Evolutionary conservation across 2,113 vertebrate genomes (phyloP).

Genomic region (Spilogale gracilis): DNA sequence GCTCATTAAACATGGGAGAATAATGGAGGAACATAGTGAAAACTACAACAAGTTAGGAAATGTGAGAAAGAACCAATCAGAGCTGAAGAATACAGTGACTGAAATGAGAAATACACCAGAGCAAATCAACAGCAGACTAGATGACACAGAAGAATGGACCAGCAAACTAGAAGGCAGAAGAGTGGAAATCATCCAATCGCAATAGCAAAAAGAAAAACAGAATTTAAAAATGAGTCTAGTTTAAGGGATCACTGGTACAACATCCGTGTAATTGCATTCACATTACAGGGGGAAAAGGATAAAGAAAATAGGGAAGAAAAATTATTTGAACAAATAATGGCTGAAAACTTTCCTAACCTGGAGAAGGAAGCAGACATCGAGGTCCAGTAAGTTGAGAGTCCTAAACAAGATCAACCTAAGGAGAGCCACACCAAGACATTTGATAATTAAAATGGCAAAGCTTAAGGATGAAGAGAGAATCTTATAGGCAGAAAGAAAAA

Average conservation of each 20-base stretch:
- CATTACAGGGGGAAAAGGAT: neutral
- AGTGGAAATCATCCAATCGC: neutral
- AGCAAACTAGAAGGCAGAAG: neutral
- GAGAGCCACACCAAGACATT: neutral
- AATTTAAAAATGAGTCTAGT: neutral
- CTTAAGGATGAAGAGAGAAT: neutral
- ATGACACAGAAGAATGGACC: neutral
- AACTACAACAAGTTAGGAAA: neutral
- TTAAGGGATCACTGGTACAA: neutral
- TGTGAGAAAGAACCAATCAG: neutral
- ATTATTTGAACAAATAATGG: neutral
- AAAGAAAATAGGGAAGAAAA: neutral
- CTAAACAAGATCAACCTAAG: neutral
- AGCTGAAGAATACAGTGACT: neutral
- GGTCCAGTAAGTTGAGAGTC: neutral
- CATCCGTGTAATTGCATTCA: neutral
- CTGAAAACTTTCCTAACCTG: neutral
- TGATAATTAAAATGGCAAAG: neutral
- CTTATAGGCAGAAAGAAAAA: neutral
- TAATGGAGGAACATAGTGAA: neutral
- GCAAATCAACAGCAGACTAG: neutral
- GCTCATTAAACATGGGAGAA: neutral
- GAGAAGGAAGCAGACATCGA: neutral
- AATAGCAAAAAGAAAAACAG: neutral
- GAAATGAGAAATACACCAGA: neutral